Base-by-base conservation (phyloP, 2,797 vertebrate genomes). In the Sus cebifrons region DNA sequence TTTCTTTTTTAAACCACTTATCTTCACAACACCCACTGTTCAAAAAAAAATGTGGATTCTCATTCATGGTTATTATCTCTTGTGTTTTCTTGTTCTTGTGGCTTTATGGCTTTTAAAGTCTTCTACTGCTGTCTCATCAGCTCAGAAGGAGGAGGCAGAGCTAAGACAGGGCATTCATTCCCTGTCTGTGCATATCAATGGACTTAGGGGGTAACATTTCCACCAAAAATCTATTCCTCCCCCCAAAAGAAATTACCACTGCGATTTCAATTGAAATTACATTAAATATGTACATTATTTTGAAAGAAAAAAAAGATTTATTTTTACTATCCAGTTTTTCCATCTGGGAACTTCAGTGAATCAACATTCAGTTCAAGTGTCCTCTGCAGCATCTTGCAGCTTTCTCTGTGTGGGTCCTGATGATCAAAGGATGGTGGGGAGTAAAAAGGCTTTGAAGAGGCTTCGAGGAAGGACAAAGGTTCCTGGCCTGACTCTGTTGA, bases 401-500 rank as follows among this genome's bases (percentile, higher is more conserved):
- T 92, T 74, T 74, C 68, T 94, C 71, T 73, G 49, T 86, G 1
- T 29, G 25, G 67, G 12, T 70, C 2, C 3, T 78, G 44, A 29
- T 81, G n/a, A 71, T 88, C 54, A 60, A 62, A n/a, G 27, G 82
- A 62, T 21, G 11, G 62, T 16, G 15, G 18, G 49, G 18, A 73
- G 8, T 27, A 12, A 40, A 58, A 40, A 93, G 32, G 17, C 70
- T 67, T 44, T 68, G 52, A 88, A 79, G 40, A 56, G 56, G 16
- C 71, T 91, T 81, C 89, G 84, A 81, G 75, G 60, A 88, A 54
- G 75, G 70, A 32, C 49, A 81, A 18, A 89, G 29, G 25, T 65
- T 81, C 18, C 67, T 52, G 40, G 44, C 29, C 21, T 40, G 5
- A 65, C 71, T 79, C n/a, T 40, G 44, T n/a, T 52, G 25, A 56